These are phyloP conservation scores for Gymnosoma rotundatum DNA, from an alignment of 2,888 invertebrate species.

Conservation along the genomic window DNA sequence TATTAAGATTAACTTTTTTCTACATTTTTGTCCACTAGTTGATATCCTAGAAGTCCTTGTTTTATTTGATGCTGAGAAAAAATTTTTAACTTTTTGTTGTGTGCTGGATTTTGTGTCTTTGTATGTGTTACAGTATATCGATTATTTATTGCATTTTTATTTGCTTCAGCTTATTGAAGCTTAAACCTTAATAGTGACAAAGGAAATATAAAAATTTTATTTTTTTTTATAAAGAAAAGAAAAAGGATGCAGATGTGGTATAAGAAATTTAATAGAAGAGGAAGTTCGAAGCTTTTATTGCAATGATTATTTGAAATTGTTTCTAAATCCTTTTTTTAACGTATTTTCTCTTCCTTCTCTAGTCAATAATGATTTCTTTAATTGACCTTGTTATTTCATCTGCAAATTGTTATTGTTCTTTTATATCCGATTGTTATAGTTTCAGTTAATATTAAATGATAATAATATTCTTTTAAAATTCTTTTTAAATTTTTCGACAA, in stretches of 20 bases:
- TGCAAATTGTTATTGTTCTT: slow-evolving; percentile 49
- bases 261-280: not conserved
- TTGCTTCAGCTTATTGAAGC: slow-evolving; percentile 13
- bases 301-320: slow-evolving; percentile 57
- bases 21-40: slow-evolving; percentile 21
- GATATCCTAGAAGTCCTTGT: not conserved
- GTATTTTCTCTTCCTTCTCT: not conserved
- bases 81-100: not conserved
- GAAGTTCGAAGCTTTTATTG: slow-evolving; percentile 12
- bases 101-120: not conserved
- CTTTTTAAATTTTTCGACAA: not conserved
- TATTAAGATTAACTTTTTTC: not conserved
- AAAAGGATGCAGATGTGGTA: not conserved
- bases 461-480: slow-evolving; percentile 19
- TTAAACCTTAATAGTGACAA: slow-evolving; percentile 4
- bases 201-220: not conserved
- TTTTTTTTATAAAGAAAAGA: not conserved
- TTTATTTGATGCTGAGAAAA: not conserved
- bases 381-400: slow-evolving; percentile 20
- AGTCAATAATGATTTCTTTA: slow-evolving; percentile 16
- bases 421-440: slow-evolving; percentile 29
- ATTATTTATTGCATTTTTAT: slow-evolving; percentile 25
- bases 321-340: slow-evolving; percentile 33
- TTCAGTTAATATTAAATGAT: slow-evolving; percentile 2
- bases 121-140: slow-evolving; percentile 6